Evolutionary conservation across 2,113 vertebrate genomes (phyloP).

Genomic region (Myotis lucifugus): DNA sequence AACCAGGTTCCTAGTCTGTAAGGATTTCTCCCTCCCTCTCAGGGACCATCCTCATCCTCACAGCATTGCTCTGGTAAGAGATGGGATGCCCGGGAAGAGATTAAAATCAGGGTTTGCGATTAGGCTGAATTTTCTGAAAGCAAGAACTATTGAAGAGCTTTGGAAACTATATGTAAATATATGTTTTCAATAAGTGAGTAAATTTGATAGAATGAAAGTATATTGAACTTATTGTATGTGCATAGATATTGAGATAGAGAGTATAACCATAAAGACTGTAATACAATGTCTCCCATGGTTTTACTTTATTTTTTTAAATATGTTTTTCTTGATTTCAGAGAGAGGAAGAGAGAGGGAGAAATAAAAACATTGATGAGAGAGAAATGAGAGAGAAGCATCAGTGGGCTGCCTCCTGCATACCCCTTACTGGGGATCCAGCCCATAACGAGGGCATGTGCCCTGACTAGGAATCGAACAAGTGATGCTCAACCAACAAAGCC

Average conservation of each 20-base stretch:
- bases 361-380: too few species aligned
- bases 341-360: too few species aligned
- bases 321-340: too few species aligned
- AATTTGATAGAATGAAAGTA: not conserved
- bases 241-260: slow-evolving; percentile 43
- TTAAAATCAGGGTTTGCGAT: not conserved
- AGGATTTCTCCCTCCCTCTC: not conserved
- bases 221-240: slow-evolving; percentile 52
- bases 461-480: too few species aligned
- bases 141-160: not conserved
- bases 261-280: slow-evolving; percentile 68
- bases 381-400: too few species aligned
- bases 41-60: not conserved
- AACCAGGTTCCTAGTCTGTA: not conserved
- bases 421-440: too few species aligned
- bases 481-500: too few species aligned
- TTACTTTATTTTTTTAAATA: too few species aligned
- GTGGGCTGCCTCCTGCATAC: too few species aligned
- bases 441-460: too few species aligned
- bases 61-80: not conserved
- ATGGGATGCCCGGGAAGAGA: not conserved
- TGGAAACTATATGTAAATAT: not conserved
- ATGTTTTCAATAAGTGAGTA: not conserved
- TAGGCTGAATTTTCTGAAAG: not conserved
- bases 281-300: slow-evolving; percentile 33